phyloP scores from a whole-genome alignment of 2,888 invertebrate genomes.

The Luperina nickerlii region DNA sequence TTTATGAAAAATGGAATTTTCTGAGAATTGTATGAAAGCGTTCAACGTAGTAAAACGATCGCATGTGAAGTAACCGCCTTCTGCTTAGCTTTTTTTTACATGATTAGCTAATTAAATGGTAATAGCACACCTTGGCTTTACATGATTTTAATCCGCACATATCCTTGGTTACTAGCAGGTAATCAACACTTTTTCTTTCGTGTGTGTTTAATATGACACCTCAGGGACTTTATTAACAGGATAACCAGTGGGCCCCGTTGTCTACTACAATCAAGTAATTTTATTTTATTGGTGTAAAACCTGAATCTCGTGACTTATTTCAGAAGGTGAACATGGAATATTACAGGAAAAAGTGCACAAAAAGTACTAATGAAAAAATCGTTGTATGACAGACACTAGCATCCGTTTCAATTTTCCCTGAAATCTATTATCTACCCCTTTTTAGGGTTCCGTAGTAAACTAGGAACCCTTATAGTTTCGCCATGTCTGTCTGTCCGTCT shows the following conservation, averaged over 20 bases:
- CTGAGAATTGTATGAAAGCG: slow-evolving; percentile 8
- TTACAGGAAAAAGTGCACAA: too few species aligned
- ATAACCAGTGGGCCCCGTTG: not conserved
- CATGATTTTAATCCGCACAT: slow-evolving; percentile 12
- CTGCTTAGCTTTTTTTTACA: slow-evolving; percentile 18
- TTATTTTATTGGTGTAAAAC: not conserved
- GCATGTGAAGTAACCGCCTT: slow-evolving; percentile 48
- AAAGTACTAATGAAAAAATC: too few species aligned
- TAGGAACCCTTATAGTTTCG: too few species aligned
- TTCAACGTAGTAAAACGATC: slow-evolving; percentile 26
- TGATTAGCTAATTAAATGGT: slow-evolving; percentile 55
- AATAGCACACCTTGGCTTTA: slow-evolving; percentile 35
- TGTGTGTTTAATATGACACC: not conserved
- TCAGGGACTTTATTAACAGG: not conserved
- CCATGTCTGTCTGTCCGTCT: too few species aligned
- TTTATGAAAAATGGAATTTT: not conserved
- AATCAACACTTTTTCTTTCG: not conserved
- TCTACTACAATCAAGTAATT: not conserved
- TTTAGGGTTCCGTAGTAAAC: too few species aligned
- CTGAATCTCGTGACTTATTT: too few species aligned
- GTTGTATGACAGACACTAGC: too few species aligned
- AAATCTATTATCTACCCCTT: not conserved
- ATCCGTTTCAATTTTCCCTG: too few species aligned
- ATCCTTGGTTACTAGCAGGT: not conserved
- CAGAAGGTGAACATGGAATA: too few species aligned